phyloP scores from a whole-genome alignment of 2,113 vertebrate genomes.

The Paramormyrops kingsleyae region DNA sequence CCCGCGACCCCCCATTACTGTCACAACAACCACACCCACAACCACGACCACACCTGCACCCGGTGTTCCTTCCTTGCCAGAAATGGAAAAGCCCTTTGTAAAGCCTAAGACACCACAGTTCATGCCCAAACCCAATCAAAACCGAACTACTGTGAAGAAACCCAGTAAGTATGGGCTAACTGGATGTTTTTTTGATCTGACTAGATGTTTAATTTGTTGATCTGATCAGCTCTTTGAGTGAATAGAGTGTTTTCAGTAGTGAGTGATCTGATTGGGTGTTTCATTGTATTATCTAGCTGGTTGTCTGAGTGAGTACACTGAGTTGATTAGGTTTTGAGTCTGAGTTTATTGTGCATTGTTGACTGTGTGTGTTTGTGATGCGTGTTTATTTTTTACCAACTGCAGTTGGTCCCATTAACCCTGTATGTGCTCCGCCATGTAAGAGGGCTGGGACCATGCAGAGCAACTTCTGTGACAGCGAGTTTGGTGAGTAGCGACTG shows the following conservation, averaged over 20 bases:
- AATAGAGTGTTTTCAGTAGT: not conserved
- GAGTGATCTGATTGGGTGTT: not conserved
- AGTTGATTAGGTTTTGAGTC: not conserved
- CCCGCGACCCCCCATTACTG: conserved; percentile 7
- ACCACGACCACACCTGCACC: not conserved
- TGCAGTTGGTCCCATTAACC: conserved; percentile 42
- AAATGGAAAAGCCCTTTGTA: not conserved
- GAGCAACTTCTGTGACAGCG: conserved; percentile 71
- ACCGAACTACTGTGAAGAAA: not conserved
- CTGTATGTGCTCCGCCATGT: conserved; percentile 61
- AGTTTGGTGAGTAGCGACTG: conserved; percentile 64
- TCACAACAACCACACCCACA: not conserved
- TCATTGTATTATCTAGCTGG: not conserved
- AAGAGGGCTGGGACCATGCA: conserved; percentile 67
- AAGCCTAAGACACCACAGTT: not conserved
- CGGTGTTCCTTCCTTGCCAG: conserved; percentile 3
- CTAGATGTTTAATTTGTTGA: not conserved
- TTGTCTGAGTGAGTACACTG: not conserved
- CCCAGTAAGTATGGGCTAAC: not conserved
- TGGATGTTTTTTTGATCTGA: not conserved
- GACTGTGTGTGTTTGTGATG: not conserved
- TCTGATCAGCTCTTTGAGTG: not conserved
- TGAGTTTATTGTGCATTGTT: not conserved
- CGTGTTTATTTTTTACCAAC: not conserved
- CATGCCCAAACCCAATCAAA: conserved; percentile 19